phyloP scores from a whole-genome alignment of 2,113 vertebrate species.

The Hiodon alosoides region DNA sequence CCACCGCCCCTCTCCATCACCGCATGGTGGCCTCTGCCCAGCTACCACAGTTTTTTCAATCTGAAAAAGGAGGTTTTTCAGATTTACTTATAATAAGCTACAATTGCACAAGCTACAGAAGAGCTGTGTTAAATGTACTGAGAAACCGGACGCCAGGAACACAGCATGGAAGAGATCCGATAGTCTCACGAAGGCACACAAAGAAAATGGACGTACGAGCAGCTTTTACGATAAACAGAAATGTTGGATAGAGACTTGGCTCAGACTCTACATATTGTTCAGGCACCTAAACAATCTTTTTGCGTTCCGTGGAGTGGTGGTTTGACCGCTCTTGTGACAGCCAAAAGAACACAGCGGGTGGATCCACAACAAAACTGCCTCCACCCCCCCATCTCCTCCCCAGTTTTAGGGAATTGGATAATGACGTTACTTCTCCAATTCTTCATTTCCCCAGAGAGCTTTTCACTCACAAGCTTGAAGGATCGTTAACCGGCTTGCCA shows the following conservation, averaged over 20 bases:
- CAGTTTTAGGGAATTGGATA: conserved; percentile 44
- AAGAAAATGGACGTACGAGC: too few relatives aligned
- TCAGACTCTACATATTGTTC: too few relatives aligned
- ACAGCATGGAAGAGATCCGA: background rate
- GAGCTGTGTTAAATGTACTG: background rate
- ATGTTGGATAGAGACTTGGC: too few relatives aligned
- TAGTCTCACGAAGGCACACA: background rate
- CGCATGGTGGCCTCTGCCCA: conserved; percentile 12
- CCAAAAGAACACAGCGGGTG: conserved; percentile 6
- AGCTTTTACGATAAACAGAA: too few relatives aligned
- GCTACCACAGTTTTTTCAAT: background rate
- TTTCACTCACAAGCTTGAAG: conserved; percentile 45
- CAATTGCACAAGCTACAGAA: background rate
- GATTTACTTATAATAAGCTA: background rate
- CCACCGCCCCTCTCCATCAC: conserved; percentile 55
- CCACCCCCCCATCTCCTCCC: background rate
- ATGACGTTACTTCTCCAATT: conserved; percentile 58
- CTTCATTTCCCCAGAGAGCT: conserved; percentile 48
- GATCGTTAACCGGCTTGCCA: conserved; percentile 21
- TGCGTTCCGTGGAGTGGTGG: too few relatives aligned
- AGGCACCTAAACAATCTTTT: too few relatives aligned
- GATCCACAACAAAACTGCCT: background rate
- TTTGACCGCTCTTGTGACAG: too few relatives aligned
- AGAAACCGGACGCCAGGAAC: too few relatives aligned
- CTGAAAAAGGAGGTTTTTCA: background rate